phyloP scores from a whole-genome alignment of 2,113 vertebrate species.

The Nothoprocta pentlandii region DNA sequence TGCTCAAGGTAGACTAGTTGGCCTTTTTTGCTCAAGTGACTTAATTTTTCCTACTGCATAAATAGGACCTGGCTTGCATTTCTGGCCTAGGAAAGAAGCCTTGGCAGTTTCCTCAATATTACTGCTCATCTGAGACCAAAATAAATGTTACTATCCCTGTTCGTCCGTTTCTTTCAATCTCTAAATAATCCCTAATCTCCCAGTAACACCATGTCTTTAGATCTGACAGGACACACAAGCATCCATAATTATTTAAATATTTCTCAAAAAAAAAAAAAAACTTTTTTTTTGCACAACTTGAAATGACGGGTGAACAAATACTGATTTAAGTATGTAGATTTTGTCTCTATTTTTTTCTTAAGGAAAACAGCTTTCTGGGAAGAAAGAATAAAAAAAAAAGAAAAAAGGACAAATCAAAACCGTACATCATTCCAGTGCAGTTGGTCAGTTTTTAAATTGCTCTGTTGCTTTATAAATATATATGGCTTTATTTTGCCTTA shows the following conservation, averaged over 20 bases:
- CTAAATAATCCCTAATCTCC: not conserved
- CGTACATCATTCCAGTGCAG: not conserved
- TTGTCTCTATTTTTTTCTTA: not conserved
- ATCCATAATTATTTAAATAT: not conserved
- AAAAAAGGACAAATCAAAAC: not conserved
- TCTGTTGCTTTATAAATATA: not conserved
- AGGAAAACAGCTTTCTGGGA: not conserved
- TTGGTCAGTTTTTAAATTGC: not conserved
- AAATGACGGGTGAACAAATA: not conserved
- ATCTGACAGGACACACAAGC: not conserved
- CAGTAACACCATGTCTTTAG: not conserved
- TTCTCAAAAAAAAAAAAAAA: not conserved
- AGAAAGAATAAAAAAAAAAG: not conserved
- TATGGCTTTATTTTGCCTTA: conserved; percentile 11
- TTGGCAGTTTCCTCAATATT: not conserved
- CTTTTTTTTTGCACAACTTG: not conserved
- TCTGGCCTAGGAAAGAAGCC: conserved; percentile 7
- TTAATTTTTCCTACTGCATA: conserved; percentile 42
- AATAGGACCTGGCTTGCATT: conserved; percentile 39
- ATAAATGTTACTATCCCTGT: not conserved
- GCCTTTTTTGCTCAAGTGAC: not conserved
- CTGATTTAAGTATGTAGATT: not conserved
- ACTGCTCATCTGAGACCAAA: not conserved
- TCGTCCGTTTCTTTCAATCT: not conserved
- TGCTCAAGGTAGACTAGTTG: not conserved